A percentile compares a stretch with the other conserved stretches of the same genome.
Conservation (phyloP, 1,140 invertebrate species). For the Drosophila paulistorum region DNA sequence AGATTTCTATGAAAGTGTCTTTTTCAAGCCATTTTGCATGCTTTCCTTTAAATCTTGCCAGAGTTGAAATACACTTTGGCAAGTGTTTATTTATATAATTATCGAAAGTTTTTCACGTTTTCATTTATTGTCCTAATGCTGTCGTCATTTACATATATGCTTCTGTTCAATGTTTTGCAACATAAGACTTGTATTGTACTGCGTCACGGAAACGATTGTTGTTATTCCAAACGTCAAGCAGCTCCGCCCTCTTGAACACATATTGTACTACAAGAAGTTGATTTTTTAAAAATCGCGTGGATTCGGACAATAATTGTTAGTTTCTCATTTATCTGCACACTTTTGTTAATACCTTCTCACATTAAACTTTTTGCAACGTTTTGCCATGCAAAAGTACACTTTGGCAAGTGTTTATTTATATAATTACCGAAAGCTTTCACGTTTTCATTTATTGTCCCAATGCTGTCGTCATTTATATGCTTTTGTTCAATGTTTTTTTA, state of each 20-base stretch:
- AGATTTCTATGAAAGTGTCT: neutral
- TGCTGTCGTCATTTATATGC: too few relatives aligned
- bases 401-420: too few relatives aligned
- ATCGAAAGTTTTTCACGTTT: neutral
- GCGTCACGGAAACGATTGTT: neutral
- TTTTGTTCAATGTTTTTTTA: slow-evolving; percentile 7
- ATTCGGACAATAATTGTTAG: neutral
- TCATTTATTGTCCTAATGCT: neutral
- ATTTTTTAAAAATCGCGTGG: neutral
- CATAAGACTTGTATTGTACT: neutral
- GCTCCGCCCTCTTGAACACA: too few relatives aligned
- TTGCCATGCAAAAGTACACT: slow-evolving; percentile 23
- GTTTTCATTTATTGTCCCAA: too few relatives aligned
- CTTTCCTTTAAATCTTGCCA: neutral
- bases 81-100: slow-evolving; percentile 2
- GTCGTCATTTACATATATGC: neutral
- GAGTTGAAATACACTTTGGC: neutral
- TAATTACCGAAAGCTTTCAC: too few relatives aligned
- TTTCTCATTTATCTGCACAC: neutral
- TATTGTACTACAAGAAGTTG: neutral
- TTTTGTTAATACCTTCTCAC: slow-evolving; percentile 7
- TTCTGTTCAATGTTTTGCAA: slow-evolving; percentile 2
- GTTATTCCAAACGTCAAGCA: neutral
- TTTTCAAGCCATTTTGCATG: too few relatives aligned
- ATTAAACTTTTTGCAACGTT: slow-evolving; percentile 17